A percentile compares a stretch with the other conserved stretches of the same genome.
These are phyloP conservation scores for Notoglanidium macrostoma DNA, from an alignment of 2,797 vertebrate genomes.

Conservation along the genomic window DNA sequence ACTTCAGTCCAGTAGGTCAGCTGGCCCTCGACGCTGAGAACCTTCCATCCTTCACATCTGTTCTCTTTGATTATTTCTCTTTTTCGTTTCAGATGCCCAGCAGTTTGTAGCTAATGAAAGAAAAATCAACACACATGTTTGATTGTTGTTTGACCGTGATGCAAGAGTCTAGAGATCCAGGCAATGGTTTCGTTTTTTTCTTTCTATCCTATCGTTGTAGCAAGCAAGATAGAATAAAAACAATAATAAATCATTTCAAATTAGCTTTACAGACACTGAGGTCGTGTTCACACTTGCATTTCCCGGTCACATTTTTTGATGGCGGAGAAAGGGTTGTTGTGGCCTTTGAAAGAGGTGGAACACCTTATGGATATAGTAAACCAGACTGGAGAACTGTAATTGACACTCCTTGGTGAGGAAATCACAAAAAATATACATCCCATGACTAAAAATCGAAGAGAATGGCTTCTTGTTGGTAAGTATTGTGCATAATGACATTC, in stretches of 20 bases:
- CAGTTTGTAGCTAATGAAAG: constrained; percentile 1
- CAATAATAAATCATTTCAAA: constrained; percentile 3
- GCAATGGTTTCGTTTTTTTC: constrained; percentile 11
- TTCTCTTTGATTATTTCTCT: neutral
- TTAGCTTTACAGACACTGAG: neutral
- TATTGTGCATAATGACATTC: neutral
- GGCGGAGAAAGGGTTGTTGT: neutral
- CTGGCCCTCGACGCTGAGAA: neutral
- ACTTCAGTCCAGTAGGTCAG: constrained; percentile 27
- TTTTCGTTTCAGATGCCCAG: neutral
- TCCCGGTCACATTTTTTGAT: neutral
- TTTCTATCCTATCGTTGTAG: neutral
- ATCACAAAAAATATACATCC: neutral
- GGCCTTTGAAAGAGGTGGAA: neutral
- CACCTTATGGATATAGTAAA: neutral
- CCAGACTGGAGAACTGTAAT: neutral
- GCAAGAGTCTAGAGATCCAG: constrained; percentile 20
- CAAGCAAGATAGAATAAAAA: neutral
- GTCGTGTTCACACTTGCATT: neutral
- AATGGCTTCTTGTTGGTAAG: neutral
- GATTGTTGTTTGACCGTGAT: constrained; percentile 43
- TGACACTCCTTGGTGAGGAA: neutral
- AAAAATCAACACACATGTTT: constrained; percentile 1
- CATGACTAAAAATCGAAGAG: neutral
- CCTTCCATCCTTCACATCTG: constrained; percentile 16